Evolutionary conservation across 1,140 invertebrate genomes (phyloP), one percentile per base, ranked within the genome.

Genomic region (Riptortus pedestris): DNA sequence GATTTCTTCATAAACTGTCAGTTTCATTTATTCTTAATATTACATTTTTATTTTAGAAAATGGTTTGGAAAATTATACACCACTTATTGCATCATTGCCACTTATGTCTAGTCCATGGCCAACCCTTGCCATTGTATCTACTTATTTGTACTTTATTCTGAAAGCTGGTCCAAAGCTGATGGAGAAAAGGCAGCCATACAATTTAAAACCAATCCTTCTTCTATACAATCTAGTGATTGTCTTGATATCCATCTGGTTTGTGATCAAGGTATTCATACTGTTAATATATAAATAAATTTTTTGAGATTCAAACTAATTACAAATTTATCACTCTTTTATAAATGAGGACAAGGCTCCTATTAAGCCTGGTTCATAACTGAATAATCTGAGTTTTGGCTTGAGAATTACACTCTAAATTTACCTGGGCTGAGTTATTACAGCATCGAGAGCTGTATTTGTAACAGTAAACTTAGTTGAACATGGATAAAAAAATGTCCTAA

Each of bases 91-190:
- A n/a, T n/a, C n/a, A n/a, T n/a, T n/a, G n/a, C n/a, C n/a, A n/a
- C n/a, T n/a, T n/a, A 63, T 57, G 52, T 57, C 52, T 18, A 57
- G 27, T n/a, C 22, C n/a, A 16, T 57, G 22, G 27, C 52, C 52
- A 5, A n/a, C 52, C 9, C 16, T 24, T 9, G 22, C 52, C 7
- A 16, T 57, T 5, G 27, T 26, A 16, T 11, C 27, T 24, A 26
- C 2, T 2, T 57, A 57, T 12, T 26, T 57, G n/a, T 24, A 27
- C 22, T 57, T 57, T 16, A 26, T 57, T 27, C 22, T 28, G 2
- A 3, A 11, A 14, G 22, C 27, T 4, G 52, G 52, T 12, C 52
- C 52, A 2, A 57, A 57, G 14, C 2, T 57, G 2, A 57, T 57
- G 52, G 27, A 28, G 1, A 24, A 24, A 24, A 57, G 22, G 22